These are phyloP conservation scores for Anser brachyrhynchus DNA, from an alignment of 2,113 vertebrate genomes.

Conservation along the genomic window DNA sequence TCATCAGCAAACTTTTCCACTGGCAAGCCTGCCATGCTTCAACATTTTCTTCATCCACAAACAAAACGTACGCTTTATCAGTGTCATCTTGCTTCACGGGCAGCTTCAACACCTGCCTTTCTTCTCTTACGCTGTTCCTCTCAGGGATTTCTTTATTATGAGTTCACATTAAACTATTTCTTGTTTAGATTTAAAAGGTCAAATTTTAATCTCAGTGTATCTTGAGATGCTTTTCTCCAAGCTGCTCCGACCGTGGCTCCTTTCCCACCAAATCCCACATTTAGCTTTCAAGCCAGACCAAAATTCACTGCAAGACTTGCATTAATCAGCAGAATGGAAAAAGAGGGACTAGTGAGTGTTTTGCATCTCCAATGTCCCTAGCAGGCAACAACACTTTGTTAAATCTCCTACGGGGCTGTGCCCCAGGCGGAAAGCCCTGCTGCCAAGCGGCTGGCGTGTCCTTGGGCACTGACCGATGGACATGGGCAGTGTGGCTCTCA, in stretches of 20 bases:
- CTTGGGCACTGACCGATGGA: not conserved
- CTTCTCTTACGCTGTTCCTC: not conserved
- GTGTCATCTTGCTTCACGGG: not conserved
- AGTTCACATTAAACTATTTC: not conserved
- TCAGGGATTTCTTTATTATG: not conserved
- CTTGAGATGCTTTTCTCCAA: not conserved
- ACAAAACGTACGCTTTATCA: not conserved
- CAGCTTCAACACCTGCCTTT: not conserved
- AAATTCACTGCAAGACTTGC: not conserved
- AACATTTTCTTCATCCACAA: not conserved
- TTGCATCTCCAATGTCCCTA: not conserved
- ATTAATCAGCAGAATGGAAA: not conserved
- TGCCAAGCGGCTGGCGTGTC: fast-evolving
- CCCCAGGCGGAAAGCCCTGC: not conserved
- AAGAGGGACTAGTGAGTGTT: not conserved
- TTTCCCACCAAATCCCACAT: not conserved
- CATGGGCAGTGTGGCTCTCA: not conserved
- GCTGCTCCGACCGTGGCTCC: not conserved
- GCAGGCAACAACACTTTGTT: not conserved
- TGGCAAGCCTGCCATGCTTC: not conserved
- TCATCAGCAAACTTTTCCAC: conserved; percentile 5
- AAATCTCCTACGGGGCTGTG: not conserved
- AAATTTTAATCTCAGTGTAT: not conserved
- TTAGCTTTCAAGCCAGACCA: not conserved
- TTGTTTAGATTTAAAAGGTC: not conserved